Percentiles rank a stretch among this genome's conserved stretches.
phyloP scores from a whole-genome alignment of 1,140 invertebrate genomes.

The Hestina assimilis region DNA sequence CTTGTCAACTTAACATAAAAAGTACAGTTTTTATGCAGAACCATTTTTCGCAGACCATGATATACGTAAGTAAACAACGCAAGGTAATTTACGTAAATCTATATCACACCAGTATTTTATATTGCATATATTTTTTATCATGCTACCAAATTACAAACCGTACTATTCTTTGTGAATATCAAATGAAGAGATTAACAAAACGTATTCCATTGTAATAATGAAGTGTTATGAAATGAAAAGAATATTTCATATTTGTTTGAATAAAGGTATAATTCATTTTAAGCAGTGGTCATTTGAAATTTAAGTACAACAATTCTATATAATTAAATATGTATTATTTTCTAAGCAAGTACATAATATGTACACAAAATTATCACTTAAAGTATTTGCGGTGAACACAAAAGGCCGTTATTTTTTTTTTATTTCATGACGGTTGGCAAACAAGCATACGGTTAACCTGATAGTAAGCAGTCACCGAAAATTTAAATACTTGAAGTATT shows the following conservation, averaged over 20 bases:
- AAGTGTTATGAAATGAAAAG: neutral
- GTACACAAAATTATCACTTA: no score
- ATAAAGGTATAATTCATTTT: neutral
- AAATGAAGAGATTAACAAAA: constrained; percentile 10
- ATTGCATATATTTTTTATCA: constrained; percentile 11
- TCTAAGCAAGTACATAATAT: no score
- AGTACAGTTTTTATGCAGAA: no score
- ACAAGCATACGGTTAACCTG: no score
- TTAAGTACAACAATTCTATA: neutral
- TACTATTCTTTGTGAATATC: constrained; percentile 9
- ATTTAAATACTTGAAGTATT: no score
- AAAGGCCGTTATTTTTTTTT: no score
- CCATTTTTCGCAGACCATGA: neutral
- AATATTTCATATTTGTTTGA: neutral
- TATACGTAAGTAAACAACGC: neutral
- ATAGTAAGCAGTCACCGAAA: no score
- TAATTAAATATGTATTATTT: neutral
- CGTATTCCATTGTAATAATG: constrained; percentile 2
- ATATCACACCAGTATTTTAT: neutral
- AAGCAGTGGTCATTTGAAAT: no score
- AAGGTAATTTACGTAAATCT: neutral
- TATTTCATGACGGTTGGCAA: no score
- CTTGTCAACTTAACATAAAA: no score
- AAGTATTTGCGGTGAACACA: neutral
- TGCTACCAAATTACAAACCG: constrained; percentile 12